Base-by-base conservation (phyloP, 2,113 vertebrate species). In the Tachysurus vachellii region DNA sequence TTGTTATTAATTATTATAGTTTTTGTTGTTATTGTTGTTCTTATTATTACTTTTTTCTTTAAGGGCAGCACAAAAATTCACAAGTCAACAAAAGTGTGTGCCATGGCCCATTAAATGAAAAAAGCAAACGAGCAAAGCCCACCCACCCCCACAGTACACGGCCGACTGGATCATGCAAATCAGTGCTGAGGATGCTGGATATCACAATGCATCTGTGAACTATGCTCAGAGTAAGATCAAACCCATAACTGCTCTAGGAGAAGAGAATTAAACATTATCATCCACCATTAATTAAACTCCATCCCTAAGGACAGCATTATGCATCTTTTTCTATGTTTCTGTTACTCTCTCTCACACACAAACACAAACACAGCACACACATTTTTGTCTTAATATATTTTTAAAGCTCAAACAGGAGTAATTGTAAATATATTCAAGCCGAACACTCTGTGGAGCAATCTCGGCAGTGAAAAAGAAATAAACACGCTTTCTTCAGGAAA, bases 161-260 rank as follows among this genome's bases (percentile, higher is more conserved):
- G 80, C 42, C 47, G 77, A 83, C 85, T 85, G 57, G 83, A 91
- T 89, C 88, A 91, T 89, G 90, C 86, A 89, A 90, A 91, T 87
- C 87, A 88, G 88, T 86, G 70, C 84, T 68, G 57, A 85, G 80
- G 68, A 89, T 86, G 80, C 80, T 82, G 81, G 71, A 89, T 85
- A 90, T 85, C 82, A 88, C 82, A 85, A 88, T 77, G 82, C 87
- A 86, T 88, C 81, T 88, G 87, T 42, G 77, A 88, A 85, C 73
- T 73, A 82, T 88, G 87, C 87, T 88, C 68, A 71, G 68, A 81
- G 36, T 75, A 75, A 89, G 64, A 91, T 83, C 87, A 84, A 84
- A 88, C 87, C 82, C 56, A 14, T 36, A 85, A 87, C 56, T 71
- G 87, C 86, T 88, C 82, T 26, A 86, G 71, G 79, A 88, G 85